Base-by-base conservation (phyloP, 2,113 vertebrate species). In the Gadus chalcogrammus region DNA sequence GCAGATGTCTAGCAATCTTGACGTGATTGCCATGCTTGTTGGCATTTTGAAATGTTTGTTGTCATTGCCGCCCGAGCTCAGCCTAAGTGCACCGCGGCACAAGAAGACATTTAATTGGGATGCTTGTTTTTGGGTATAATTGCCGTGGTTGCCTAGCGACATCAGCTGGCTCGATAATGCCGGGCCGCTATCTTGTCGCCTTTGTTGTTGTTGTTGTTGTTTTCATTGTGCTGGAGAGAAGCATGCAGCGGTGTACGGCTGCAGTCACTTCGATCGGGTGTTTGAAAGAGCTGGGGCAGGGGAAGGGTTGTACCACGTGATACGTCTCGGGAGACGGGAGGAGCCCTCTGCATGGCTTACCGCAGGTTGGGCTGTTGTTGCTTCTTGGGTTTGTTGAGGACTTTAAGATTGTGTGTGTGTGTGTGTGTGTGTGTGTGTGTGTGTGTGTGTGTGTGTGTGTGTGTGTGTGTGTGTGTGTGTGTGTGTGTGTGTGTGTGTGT, bases 61-160 rank as follows among this genome's bases (percentile, higher is more conserved):
- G 8, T 13, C 42, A 13, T 1, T 13, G 42, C 9, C 42, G 42
- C 11, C 7, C 42, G 42, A 48, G 42, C 42, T 48, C 42, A 35
- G 31, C 31, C 31, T 35, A 35, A 35, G 31, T 35, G 31, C 12
- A 48, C 42, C 5, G 42, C 8, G 55, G n/a, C n/a, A 58, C 55
- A 17, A n/a, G 15, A 17, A 58, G 3, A 72, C 73, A 70, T 79
- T 76, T 67, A 61, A 77, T 89, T 85, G 79, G 73, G 71, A 78
- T 78, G 77, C 74, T 71, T 76, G 78, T 60, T 76, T 64, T 70
- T 72, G 61, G 35, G 15, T 63, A 67, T 76, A 5, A 65, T 76
- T 64, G 71, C 38, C 27, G 24, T 31, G 58, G 82, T 83, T 78
- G 78, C 84, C 35, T 72, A n/a, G 86, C 81, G 86, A 86, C 82